phyloP scores from a whole-genome alignment of 2,888 invertebrate genomes.

The Nomada ruficornis region DNA sequence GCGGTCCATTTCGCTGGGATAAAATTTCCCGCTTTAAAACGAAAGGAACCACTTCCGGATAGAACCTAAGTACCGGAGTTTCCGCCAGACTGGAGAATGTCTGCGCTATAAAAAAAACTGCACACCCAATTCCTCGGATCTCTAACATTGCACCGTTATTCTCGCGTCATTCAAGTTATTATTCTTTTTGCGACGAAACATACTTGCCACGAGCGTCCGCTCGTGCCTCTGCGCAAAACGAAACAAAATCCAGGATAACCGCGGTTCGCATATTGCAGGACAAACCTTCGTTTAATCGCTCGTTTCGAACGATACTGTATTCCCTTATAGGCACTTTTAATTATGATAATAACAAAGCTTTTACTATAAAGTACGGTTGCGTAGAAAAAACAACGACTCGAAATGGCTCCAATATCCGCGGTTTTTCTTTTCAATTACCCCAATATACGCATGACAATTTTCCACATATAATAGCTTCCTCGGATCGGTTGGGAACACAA shows the following conservation, averaged over 20 bases:
- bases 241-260: background rate
- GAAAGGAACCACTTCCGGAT: background rate
- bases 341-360: background rate
- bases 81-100: background rate
- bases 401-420: background rate
- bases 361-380: background rate
- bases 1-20: slow-evolving; percentile 17
- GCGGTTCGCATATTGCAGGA: background rate
- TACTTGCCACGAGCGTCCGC: background rate
- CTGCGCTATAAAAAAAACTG: background rate
- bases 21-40: slow-evolving; percentile 5
- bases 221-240: background rate
- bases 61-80: background rate
- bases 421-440: background rate
- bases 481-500: background rate
- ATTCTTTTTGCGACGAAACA: background rate
- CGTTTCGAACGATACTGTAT: background rate
- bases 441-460: background rate
- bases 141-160: background rate
- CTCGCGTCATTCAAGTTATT: background rate
- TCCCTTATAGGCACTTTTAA: background rate
- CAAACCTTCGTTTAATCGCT: no score
- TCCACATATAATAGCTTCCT: background rate
- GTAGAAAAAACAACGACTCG: background rate
- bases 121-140: slow-evolving; percentile 19